phyloP scores from a whole-genome alignment of 2,113 vertebrate species.

The Gymnorhina tibicen region DNA sequence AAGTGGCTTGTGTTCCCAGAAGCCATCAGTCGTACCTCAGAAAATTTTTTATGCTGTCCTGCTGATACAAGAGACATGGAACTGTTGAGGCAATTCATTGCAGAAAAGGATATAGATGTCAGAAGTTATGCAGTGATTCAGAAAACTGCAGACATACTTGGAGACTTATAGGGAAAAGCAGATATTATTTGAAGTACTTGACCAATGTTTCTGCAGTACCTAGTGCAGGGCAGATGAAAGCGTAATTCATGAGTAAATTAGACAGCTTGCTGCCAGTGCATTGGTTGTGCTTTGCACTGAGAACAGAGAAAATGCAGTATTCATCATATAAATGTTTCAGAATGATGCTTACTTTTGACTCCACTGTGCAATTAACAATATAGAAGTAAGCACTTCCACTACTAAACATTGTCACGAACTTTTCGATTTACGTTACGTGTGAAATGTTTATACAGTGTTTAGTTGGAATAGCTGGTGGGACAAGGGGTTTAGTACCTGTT shows the following conservation, averaged over 20 bases:
- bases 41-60: background rate
- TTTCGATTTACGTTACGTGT: rapidly evolving
- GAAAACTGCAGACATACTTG: background rate
- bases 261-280: background rate
- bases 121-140: background rate
- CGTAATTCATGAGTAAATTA: background rate
- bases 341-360: background rate
- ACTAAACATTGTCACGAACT: background rate
- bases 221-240: background rate
- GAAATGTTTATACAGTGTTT: background rate
- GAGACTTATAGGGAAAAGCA: background rate
- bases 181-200: background rate
- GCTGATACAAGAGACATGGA: background rate
- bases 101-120: background rate
- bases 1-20: background rate
- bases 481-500: background rate
- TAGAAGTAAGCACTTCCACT: background rate
- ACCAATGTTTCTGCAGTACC: background rate
- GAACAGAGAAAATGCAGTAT: background rate
- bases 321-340: background rate
- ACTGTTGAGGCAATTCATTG: background rate
- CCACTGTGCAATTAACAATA: background rate
- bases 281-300: background rate
- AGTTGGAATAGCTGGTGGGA: background rate
- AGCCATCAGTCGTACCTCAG: background rate